Evolutionary conservation across 2,888 invertebrate species (phyloP), one percentile per base, ranked within the genome.

Genomic region (Tribolium freemani): DNA sequence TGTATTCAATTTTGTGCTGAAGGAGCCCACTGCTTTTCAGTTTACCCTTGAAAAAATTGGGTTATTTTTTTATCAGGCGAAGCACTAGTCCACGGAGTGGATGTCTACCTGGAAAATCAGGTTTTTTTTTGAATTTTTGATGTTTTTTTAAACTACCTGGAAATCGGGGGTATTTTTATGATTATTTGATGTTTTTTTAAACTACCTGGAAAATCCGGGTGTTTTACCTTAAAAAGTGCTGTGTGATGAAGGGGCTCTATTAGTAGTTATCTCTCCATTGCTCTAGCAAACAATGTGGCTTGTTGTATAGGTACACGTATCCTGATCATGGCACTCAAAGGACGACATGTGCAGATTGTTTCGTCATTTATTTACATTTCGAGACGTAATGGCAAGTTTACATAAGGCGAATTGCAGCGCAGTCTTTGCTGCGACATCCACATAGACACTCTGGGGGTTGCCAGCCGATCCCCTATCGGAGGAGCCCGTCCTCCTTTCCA

Each of bases 311-410:
- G 31, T 56, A 63, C 63, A 63, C 63, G 46, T 60, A 48, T 60
- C 60, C 60, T 38, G 54, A 54, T 66, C 66, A 54, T 54, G 45
- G 63, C 63, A 63, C 66, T 66, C 66, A 66, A 66, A 66, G 66
- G 66, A 66, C 66, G 48, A 66, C 66, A 54, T 63, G 63, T 63
- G 63, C 63, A 51, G 51, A 63, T 63, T 63, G 66, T 54, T 54
- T 66, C 66, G 54, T 66, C 66, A 66, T 54, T 54, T 66, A 66
- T 66, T 66, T 66, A 66, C 66, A 66, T 53, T 66, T 63, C 50
- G 46, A 60, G 21, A 26, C 60, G 60, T 46, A 60, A 60, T 60
- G 60, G 60, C 46, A 51, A 50, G 63, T 63, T 63, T 63, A 50
- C 63, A 51, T 63, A 63, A 26, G 63, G 30, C 51, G 63, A 38